Percentiles rank a stretch among this genome's conserved stretches.
Evolutionary conservation across 1,140 invertebrate genomes (phyloP).

Genomic region (Drosophila malerkotliana): DNA sequence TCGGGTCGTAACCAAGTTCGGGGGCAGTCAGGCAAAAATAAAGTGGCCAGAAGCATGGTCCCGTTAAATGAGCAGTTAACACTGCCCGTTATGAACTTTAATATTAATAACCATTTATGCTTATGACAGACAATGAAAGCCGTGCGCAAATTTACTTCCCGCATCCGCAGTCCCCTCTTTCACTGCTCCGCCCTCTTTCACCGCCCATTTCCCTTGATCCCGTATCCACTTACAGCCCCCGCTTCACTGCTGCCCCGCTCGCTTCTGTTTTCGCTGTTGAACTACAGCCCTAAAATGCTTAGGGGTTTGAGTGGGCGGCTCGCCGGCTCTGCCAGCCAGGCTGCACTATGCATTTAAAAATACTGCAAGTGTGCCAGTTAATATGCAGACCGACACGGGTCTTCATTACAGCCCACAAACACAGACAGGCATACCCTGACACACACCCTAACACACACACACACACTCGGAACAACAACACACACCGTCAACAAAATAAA

Average conservation of each 20-base stretch:
- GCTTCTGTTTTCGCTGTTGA: conserved; percentile 62
- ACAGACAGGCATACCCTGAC: conserved; percentile 9
- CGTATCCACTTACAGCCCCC: neutral
- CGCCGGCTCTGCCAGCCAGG: neutral
- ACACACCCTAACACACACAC: conserved; percentile 12
- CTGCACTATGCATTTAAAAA: conserved; percentile 65
- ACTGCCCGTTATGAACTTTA: conserved; percentile 67
- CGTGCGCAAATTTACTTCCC: conserved; percentile 19
- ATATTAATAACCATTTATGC: conserved; percentile 79
- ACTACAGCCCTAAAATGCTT: conserved; percentile 74
- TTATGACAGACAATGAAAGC: conserved; percentile 74
- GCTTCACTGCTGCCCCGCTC: neutral
- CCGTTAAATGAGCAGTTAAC: conserved; percentile 63
- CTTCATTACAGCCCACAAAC: conserved; percentile 67
- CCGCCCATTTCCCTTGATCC: neutral
- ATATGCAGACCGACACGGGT: conserved; percentile 74
- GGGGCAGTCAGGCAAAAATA: conserved; percentile 41
- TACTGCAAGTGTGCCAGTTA: conserved; percentile 68
- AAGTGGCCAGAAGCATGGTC: conserved; percentile 58
- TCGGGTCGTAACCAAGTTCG: conserved; percentile 28
- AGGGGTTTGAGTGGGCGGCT: conserved; percentile 28
- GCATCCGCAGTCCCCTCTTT: neutral
- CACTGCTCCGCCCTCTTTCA: neutral
- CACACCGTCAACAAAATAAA: conserved; percentile 61
- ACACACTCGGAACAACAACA: conserved; percentile 17